phyloP scores from a whole-genome alignment of 2,797 vertebrate genomes.

The Ispidina lecontei region DNA sequence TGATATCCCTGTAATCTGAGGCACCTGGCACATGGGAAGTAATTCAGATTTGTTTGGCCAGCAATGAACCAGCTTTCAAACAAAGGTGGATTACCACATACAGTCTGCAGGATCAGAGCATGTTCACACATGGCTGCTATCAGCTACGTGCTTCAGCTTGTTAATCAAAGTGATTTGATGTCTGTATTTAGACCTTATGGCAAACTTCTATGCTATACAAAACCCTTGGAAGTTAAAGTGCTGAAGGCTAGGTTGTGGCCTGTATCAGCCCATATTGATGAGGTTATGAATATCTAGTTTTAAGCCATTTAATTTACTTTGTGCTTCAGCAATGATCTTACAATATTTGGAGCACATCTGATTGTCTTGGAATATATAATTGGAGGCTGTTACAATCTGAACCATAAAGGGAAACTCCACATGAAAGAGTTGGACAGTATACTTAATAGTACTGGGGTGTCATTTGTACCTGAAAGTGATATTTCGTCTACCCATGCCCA shows the following conservation, averaged over 20 bases:
- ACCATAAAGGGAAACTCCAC: neutral
- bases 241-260: rapidly evolving
- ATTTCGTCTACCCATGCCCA: neutral
- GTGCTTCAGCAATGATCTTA: neutral
- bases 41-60: neutral
- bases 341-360: neutral
- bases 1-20: neutral
- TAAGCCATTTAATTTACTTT: neutral
- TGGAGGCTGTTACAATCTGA: neutral
- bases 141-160: neutral
- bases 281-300: neutral
- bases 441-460: neutral
- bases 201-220: neutral
- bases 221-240: neutral
- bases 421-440: neutral
- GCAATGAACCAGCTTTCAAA: neutral
- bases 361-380: neutral
- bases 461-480: neutral
- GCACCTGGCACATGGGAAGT: neutral
- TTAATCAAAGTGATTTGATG: neutral
- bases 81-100: neutral
- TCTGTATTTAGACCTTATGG: neutral
- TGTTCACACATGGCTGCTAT: neutral
- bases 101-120: neutral
- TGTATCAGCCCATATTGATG: neutral